Conservation (phyloP, 2,797 vertebrate species). For the Myiothlypis chrysogaster region DNA sequence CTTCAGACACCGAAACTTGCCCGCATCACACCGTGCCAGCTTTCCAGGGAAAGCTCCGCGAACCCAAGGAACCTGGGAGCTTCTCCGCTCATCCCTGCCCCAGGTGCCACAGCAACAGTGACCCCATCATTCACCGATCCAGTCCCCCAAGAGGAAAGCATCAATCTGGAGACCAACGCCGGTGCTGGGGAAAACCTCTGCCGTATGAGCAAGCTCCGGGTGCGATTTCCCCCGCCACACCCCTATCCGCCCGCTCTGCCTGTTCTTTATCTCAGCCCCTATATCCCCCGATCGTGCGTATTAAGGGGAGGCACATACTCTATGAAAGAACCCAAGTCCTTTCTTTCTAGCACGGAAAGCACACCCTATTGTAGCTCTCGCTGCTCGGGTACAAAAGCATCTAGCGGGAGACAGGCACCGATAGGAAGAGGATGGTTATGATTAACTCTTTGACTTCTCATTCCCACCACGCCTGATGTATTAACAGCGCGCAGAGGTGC, state of each 20-base stretch:
- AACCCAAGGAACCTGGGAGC: not conserved
- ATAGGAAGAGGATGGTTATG: not conserved
- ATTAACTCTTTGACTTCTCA: constrained; percentile 55
- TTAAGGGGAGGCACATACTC: not conserved
- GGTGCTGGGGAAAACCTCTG: not conserved
- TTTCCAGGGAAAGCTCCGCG: not conserved
- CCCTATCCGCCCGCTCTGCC: not conserved
- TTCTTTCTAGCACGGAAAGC: not conserved
- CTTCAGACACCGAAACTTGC: not conserved
- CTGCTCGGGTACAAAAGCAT: not conserved
- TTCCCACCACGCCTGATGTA: not conserved
- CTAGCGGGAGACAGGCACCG: not conserved
- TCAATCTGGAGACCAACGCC: not conserved
- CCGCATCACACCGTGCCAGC: not conserved
- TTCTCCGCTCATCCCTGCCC: not conserved
- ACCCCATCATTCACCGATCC: not conserved
- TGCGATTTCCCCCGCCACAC: not conserved
- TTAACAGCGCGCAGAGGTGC: not conserved
- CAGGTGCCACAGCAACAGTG: not conserved
- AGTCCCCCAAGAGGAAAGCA: not conserved
- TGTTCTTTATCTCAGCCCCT: not conserved
- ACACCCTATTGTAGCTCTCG: not conserved
- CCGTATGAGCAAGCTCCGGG: not conserved
- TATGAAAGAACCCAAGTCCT: not conserved
- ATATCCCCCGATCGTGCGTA: not conserved